Conservation (phyloP, 2,113 vertebrate genomes). For the Misgurnus mizolepis region DNA sequence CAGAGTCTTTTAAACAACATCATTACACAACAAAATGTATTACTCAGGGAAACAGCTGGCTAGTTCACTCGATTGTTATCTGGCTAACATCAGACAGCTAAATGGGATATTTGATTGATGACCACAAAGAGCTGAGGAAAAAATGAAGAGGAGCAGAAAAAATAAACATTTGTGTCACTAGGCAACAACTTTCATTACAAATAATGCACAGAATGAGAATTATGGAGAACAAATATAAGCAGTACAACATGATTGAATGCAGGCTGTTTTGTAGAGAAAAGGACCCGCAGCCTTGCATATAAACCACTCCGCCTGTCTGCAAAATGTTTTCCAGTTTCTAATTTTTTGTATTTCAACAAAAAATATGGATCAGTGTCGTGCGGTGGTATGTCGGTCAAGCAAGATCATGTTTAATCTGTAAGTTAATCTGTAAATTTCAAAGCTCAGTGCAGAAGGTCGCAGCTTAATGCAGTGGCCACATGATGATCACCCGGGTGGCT, state of each 20-base stretch:
- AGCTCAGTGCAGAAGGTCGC: conserved; percentile 60
- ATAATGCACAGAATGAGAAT: not conserved
- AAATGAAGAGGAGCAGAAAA: not conserved
- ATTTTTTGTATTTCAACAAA: not conserved
- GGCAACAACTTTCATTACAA: not conserved
- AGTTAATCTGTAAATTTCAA: conserved; percentile 62
- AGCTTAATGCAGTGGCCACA: conserved; percentile 72
- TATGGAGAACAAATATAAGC: not conserved
- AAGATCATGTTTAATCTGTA: conserved; percentile 76
- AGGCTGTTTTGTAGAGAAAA: not conserved
- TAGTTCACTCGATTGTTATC: not conserved
- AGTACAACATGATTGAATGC: not conserved
- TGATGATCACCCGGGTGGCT: conserved; percentile 52
- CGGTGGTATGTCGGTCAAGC: conserved; percentile 61
- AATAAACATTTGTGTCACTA: not conserved
- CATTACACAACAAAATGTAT: conserved; percentile 14
- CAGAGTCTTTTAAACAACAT: not conserved
- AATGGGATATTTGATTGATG: conserved; percentile 14
- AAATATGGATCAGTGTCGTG: not conserved
- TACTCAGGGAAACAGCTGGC: not conserved
- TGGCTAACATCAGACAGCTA: not conserved
- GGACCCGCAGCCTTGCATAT: too few relatives aligned
- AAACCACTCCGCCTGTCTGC: too few relatives aligned
- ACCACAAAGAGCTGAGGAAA: not conserved
- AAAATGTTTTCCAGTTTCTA: not conserved